Conservation (phyloP, 1,140 invertebrate genomes). For the Lethrus apterus region DNA sequence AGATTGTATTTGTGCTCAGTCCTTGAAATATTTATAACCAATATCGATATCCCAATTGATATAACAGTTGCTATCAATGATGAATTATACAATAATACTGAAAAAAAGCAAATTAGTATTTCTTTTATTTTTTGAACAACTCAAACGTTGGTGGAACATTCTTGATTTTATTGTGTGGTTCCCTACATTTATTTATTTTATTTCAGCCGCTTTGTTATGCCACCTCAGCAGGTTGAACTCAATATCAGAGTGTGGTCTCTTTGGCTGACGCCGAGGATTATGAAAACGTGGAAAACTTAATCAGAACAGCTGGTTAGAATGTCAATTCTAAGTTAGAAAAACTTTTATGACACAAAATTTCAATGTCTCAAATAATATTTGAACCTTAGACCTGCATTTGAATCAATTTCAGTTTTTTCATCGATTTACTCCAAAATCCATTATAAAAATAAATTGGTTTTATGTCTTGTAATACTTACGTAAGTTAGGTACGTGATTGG, state of each 20-base stretch:
- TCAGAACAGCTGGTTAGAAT: background rate
- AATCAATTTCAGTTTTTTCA: too few relatives aligned
- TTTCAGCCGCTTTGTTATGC: too few relatives aligned
- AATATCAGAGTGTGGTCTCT: too few relatives aligned
- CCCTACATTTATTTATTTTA: too few relatives aligned
- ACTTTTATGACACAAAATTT: background rate
- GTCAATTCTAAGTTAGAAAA: background rate
- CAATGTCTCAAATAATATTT: too few relatives aligned
- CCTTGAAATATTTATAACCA: constrained; percentile 32
- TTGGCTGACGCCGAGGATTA: too few relatives aligned
- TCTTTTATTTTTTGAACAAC: too few relatives aligned
- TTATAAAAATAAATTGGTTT: constrained; percentile 8
- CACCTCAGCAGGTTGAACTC: too few relatives aligned
- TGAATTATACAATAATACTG: constrained; percentile 31
- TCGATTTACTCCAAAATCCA: background rate
- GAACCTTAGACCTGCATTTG: too few relatives aligned
- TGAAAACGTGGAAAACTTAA: too few relatives aligned
- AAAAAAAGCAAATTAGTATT: constrained; percentile 22
- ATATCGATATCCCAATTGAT: constrained; percentile 25
- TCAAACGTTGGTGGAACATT: too few relatives aligned
- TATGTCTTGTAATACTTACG: constrained; percentile 24
- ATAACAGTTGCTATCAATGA: constrained; percentile 24
- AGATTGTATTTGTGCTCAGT: constrained; percentile 23
- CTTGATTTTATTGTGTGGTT: too few relatives aligned
- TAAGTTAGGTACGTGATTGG: constrained; percentile 28